Conservation (phyloP, 2,113 vertebrate genomes). For the Platichthys stellatus region DNA sequence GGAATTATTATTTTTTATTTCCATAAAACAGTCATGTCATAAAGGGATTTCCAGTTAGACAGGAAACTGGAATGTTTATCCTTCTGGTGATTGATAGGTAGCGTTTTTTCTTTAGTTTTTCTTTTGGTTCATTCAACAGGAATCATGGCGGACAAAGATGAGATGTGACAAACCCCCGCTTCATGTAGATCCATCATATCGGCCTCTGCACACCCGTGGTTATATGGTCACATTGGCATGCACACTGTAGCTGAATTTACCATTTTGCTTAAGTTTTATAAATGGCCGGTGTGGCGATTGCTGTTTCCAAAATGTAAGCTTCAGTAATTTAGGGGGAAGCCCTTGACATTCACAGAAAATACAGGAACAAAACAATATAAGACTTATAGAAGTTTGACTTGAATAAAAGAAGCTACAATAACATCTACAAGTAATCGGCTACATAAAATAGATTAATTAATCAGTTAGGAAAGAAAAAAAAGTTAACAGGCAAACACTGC, state of each 20-base stretch:
- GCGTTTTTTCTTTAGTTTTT: slow-evolving; percentile 41
- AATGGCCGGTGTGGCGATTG: slow-evolving; percentile 27
- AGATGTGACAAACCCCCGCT: slow-evolving; percentile 7
- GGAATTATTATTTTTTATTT: slow-evolving; percentile 49
- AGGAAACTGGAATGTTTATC: slow-evolving; percentile 62
- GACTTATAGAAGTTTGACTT: slow-evolving; percentile 88
- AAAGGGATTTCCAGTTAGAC: slow-evolving; percentile 61
- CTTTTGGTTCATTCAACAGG: slow-evolving; percentile 71
- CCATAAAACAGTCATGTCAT: slow-evolving; percentile 71
- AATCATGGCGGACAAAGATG: slow-evolving; percentile 22
- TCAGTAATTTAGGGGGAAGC: slow-evolving; percentile 87
- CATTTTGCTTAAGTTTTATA: slow-evolving; percentile 38
- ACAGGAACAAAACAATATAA: slow-evolving; percentile 79
- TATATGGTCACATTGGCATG: slow-evolving; percentile 25
- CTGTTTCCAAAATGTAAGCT: slow-evolving; percentile 74
- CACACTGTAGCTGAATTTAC: slow-evolving; percentile 63
- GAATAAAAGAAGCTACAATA: slow-evolving; percentile 84
- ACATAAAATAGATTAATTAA: slow-evolving; percentile 55
- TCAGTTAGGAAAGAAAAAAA: slow-evolving; percentile 69
- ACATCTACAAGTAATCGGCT: slow-evolving; percentile 57
- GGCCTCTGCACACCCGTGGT: slow-evolving; percentile 8
- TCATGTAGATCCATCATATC: slow-evolving; percentile 12
- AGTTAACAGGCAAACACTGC: slow-evolving; percentile 89
- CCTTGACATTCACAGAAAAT: slow-evolving; percentile 93
- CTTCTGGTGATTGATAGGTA: slow-evolving; percentile 69